phyloP scores from a whole-genome alignment of 2,797 vertebrate species.

The Champsocephalus gunnari region DNA sequence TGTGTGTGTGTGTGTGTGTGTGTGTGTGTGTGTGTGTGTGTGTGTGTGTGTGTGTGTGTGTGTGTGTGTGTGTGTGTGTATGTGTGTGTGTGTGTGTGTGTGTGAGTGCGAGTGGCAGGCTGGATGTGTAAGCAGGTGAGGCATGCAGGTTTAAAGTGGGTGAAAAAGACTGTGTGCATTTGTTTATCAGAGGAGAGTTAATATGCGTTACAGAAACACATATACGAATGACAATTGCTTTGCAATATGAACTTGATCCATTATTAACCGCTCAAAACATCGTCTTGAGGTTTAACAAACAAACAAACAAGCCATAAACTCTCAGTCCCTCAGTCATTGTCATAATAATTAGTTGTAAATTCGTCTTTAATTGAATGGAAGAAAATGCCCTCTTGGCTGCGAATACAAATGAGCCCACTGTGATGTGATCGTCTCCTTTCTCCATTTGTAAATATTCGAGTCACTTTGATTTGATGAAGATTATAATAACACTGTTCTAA shows the following conservation, averaged over 20 bases:
- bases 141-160: no score
- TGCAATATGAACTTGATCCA: slow-evolving; percentile 14
- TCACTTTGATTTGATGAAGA: slow-evolving; percentile 31
- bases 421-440: slow-evolving; percentile 18
- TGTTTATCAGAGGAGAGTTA: slow-evolving; percentile 1
- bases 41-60: slow-evolving; percentile 6
- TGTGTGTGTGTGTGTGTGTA: slow-evolving; percentile 4
- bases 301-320: slow-evolving; percentile 37
- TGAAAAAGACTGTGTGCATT: background rate
- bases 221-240: slow-evolving; percentile 6
- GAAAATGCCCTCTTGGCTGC: slow-evolving; percentile 23
- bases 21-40: slow-evolving; percentile 20
- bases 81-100: slow-evolving; percentile 8
- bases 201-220: slow-evolving; percentile 16
- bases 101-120: slow-evolving; percentile 1
- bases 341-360: slow-evolving; percentile 60
- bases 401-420: slow-evolving; percentile 25
- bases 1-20: background rate
- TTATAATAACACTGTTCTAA: slow-evolving; percentile 24
- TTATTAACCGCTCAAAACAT: slow-evolving; percentile 56
- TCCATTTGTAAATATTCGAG: slow-evolving; percentile 39
- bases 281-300: slow-evolving; percentile 48
- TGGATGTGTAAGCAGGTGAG: slow-evolving; percentile 2
- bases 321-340: slow-evolving; percentile 36
- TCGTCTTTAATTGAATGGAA: slow-evolving; percentile 65